Evolutionary conservation across 30 jellyfish, hydroid and myxozoan genomes (phyloP).

Genomic region (Hydra vulgaris): DNA sequence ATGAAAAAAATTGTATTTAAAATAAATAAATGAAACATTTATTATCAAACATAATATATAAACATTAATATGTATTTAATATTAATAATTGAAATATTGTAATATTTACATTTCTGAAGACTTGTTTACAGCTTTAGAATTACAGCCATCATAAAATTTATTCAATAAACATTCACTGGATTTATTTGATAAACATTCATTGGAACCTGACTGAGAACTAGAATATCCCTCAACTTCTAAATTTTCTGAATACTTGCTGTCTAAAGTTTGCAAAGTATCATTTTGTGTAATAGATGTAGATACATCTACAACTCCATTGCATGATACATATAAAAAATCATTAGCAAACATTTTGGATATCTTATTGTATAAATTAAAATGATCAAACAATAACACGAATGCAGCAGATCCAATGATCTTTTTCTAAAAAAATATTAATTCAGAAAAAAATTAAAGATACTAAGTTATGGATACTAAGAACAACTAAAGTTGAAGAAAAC

Average conservation of each 20-base stretch:
- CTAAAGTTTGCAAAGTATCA: background rate
- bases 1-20: too few species aligned
- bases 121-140: background rate
- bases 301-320: background rate
- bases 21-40: too few species aligned
- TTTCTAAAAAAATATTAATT: conserved; percentile 13
- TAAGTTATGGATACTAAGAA: too few species aligned
- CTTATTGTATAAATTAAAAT: conserved; percentile 61
- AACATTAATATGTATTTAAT: too few species aligned
- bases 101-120: background rate
- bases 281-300: conserved; percentile 18
- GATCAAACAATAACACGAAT: conserved; percentile 75
- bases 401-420: conserved; percentile 70
- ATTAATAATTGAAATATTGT: too few species aligned
- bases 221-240: too few species aligned
- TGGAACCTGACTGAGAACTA: too few species aligned
- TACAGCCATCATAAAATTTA: background rate
- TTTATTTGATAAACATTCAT: background rate
- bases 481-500: too few species aligned
- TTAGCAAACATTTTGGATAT: conserved; percentile 4
- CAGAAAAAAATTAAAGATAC: background rate
- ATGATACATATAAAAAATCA: background rate
- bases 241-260: background rate
- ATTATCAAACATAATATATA: too few species aligned
- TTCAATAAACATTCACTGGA: background rate